Conservation (phyloP, 2,797 vertebrate species). For the Eospalax fontanierii region DNA sequence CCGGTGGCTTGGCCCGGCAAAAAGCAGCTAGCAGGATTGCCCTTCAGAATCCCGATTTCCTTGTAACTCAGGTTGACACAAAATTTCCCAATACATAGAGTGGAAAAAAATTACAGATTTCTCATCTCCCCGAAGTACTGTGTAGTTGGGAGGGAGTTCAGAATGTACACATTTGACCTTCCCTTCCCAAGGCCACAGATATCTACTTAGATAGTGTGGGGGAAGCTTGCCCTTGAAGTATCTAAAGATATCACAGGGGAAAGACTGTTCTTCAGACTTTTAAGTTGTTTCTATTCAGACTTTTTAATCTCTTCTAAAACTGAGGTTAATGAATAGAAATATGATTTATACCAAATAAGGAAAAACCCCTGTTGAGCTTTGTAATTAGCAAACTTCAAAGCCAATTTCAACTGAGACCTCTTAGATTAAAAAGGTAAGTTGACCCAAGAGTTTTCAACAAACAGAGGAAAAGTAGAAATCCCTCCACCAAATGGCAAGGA, state of each 20-base stretch:
- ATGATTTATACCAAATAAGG: conserved; percentile 84
- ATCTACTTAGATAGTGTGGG: conserved; percentile 54
- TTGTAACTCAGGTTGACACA: conserved; percentile 77
- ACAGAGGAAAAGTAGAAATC: conserved; percentile 75
- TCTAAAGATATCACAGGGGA: conserved; percentile 43
- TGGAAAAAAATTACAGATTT: conserved; percentile 10
- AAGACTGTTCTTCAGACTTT: conserved; percentile 75
- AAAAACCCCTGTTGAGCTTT: conserved; percentile 86
- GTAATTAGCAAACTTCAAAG: conserved; percentile 86
- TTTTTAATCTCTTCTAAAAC: conserved; percentile 80
- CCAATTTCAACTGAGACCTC: conserved; percentile 81
- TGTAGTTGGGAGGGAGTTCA: conserved; percentile 65
- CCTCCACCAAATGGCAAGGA: conserved; percentile 42
- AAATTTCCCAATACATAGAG: conserved; percentile 73
- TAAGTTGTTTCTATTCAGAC: conserved; percentile 75
- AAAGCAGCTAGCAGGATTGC: conserved; percentile 83
- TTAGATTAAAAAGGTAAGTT: conserved; percentile 81
- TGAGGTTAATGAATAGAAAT: conserved; percentile 85
- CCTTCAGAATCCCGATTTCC: conserved; percentile 84
- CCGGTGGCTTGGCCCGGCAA: conserved; percentile 86
- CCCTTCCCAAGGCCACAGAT: conserved; percentile 26
- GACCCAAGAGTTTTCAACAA: conserved; percentile 79
- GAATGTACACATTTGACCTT: conserved; percentile 46
- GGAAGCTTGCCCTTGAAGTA: conserved; percentile 19
- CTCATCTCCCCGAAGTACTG: neutral